phyloP scores from a whole-genome alignment of 2,888 invertebrate species.

The Parnassius mnemosyne region DNA sequence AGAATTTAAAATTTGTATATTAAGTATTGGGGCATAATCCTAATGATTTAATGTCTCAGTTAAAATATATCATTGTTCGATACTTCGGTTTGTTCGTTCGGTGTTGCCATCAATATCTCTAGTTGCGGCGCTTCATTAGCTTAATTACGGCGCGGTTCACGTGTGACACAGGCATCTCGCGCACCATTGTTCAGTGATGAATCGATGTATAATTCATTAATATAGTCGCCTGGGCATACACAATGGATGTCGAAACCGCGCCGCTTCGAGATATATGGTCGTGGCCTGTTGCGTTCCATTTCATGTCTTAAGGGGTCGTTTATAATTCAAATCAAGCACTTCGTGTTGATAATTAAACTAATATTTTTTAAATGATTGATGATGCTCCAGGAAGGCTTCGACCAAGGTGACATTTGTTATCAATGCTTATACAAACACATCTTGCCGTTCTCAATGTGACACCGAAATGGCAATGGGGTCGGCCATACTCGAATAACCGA shows the following conservation, averaged over 20 bases:
- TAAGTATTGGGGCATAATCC: no score
- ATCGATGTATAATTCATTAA: slow-evolving; percentile 47
- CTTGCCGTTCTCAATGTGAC: no score
- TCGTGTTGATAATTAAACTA: not conserved
- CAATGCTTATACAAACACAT: no score
- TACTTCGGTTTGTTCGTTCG: not conserved
- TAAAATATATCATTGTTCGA: no score
- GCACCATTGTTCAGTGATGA: slow-evolving; percentile 47
- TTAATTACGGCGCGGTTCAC: slow-evolving; percentile 48
- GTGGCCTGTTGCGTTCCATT: slow-evolving; percentile 2
- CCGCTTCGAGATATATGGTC: slow-evolving; percentile 31
- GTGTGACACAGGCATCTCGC: slow-evolving; percentile 49
- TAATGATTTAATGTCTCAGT: no score
- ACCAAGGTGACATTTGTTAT: no score
- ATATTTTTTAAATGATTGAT: no score
- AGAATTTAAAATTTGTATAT: no score
- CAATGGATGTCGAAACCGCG: slow-evolving; percentile 47
- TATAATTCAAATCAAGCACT: not conserved
- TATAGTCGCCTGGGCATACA: slow-evolving; percentile 36
- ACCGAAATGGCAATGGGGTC: no score
- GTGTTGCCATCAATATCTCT: slow-evolving; percentile 45
- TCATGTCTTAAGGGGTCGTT: not conserved
- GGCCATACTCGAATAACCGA: no score
- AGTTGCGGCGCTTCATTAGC: slow-evolving; percentile 44
- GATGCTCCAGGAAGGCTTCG: no score